phyloP scores from a whole-genome alignment of 2,797 vertebrate genomes.

The Pyrocephalus nanus region DNA sequence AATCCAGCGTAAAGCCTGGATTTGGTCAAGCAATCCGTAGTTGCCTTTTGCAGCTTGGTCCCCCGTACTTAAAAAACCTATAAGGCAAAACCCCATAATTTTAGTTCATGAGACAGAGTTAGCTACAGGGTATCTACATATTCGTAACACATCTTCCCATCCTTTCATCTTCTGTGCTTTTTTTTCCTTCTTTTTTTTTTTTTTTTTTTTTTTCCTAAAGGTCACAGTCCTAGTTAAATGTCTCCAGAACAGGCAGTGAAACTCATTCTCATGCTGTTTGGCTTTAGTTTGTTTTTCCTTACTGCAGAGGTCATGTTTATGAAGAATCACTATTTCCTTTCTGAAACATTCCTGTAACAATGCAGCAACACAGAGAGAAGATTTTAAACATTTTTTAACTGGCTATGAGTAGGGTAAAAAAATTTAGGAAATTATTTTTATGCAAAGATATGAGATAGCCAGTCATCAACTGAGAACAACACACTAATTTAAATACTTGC shows the following conservation, averaged over 20 bases:
- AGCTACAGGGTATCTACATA: conserved; percentile 24
- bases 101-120: conserved; percentile 23
- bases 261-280: not conserved
- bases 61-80: conserved; percentile 95
- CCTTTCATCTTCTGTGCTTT: not conserved
- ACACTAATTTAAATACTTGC: not conserved
- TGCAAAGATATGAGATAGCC: not conserved
- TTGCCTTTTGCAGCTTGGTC: conserved; percentile 98
- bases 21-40: conserved; percentile 96
- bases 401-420: not conserved
- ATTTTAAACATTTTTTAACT: not conserved
- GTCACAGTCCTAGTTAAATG: not conserved
- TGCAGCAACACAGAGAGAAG: not conserved
- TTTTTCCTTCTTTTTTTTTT: not conserved
- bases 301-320: not conserved
- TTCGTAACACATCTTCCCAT: not conserved
- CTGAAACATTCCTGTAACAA: not conserved
- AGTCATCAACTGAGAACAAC: not conserved
- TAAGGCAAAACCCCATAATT: conserved; percentile 13
- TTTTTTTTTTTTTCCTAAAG: not conserved
- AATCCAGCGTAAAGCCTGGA: conserved; percentile 95
- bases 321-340: not conserved
- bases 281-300: not conserved
- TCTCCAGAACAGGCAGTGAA: not conserved
- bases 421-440: not conserved